A percentile compares a stretch with the other conserved stretches of the same genome.
Evolutionary conservation across 2,888 invertebrate genomes (phyloP).

Genomic region (Hypolimnas misippus): DNA sequence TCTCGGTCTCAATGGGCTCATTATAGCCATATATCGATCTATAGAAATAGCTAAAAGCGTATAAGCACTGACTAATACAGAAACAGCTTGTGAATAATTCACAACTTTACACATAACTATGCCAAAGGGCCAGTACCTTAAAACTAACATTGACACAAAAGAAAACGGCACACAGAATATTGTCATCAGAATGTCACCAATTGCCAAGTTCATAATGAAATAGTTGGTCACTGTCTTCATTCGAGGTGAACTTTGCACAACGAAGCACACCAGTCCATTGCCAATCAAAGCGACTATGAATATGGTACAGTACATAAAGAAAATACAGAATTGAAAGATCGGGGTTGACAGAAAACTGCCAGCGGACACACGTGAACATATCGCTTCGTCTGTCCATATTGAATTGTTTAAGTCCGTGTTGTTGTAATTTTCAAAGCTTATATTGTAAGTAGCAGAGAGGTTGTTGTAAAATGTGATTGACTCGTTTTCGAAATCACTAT

Average conservation of each 20-base stretch:
- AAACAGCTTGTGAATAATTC: slow-evolving; percentile 91
- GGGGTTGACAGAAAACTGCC: slow-evolving; percentile 64
- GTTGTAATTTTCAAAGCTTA: slow-evolving; percentile 46
- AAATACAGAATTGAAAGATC: slow-evolving; percentile 87
- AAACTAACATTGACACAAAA: slow-evolving; percentile 90
- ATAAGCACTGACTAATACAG: slow-evolving; percentile 93
- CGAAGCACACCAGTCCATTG: slow-evolving; percentile 93
- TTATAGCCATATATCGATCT: slow-evolving; percentile 95
- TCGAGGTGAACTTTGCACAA: slow-evolving; percentile 91
- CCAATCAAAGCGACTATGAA: slow-evolving; percentile 89
- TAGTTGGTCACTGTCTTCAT: slow-evolving; percentile 97
- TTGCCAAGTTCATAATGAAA: slow-evolving; percentile 94
- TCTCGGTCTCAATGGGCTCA: slow-evolving; percentile 93
- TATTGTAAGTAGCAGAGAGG: slow-evolving; percentile 43
- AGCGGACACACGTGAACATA: slow-evolving; percentile 53
- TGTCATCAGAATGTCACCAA: slow-evolving; percentile 95
- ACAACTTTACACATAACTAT: slow-evolving; percentile 91
- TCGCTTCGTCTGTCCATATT: slow-evolving; percentile 56
- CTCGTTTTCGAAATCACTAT: slow-evolving; percentile 51
- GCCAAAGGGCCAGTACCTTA: slow-evolving; percentile 96
- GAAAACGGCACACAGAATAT: slow-evolving; percentile 96
- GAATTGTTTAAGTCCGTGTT: slow-evolving; percentile 44
- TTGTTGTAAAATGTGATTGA: slow-evolving; percentile 47
- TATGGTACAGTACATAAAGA: slow-evolving; percentile 88
- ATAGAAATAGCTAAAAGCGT: slow-evolving; percentile 95